Conservation (phyloP, 2,113 vertebrate species). For the rat (Rattus norvegicus) region GRCr8 NC_086020.1:212695001-212695500, state of each 20-base stretch:
- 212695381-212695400: slow-evolving; percentile 5
- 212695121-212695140: no score
- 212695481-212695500: slow-evolving; percentile 74
- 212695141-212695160: neutral
- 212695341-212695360: slow-evolving; percentile 31
- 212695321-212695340: neutral
- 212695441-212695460: slow-evolving; percentile 5
- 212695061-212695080: neutral
- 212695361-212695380: neutral
- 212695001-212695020: neutral
- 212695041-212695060: no score
- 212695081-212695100: neutral
- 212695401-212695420: neutral
- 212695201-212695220: neutral
- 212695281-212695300: neutral
- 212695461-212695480: slow-evolving; percentile 70
- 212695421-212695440: slow-evolving; percentile 50
- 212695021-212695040: neutral
- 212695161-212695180: neutral
- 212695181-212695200: neutral
- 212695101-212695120: neutral
- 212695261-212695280: neutral
- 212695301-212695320: slow-evolving; percentile 25
- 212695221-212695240: neutral
- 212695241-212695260: neutral